phyloP scores from a whole-genome alignment of 2,888 invertebrate species.

The Masnerella sp. region DNA sequence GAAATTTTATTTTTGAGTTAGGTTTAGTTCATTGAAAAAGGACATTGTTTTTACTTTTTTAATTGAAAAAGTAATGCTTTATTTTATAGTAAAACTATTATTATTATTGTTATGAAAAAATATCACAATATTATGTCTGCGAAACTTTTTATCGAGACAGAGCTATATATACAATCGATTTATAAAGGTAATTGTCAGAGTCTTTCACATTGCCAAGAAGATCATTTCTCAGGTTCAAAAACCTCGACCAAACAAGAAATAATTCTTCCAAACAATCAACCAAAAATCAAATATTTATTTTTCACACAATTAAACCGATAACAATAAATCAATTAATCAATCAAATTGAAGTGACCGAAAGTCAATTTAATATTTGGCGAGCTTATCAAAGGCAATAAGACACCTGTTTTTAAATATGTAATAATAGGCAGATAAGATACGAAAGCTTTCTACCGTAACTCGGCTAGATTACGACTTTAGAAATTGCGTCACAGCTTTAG shows the following conservation, averaged over 20 bases:
- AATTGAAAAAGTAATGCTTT: no score
- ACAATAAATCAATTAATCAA: no score
- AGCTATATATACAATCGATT: conserved; percentile 10
- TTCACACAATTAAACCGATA: no score
- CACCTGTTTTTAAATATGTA: conserved; percentile 6
- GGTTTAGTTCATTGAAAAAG: no score
- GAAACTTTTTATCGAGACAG: conserved; percentile 4
- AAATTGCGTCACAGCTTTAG: conserved; percentile 7
- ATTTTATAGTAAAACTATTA: no score
- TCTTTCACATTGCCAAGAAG: not conserved
- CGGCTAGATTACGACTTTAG: conserved; percentile 5
- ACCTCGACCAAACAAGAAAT: not conserved
- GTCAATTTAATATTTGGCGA: no score
- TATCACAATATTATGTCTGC: conserved; percentile 1
- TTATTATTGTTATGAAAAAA: no score
- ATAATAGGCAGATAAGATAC: not conserved
- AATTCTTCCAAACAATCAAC: not conserved
- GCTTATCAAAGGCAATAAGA: no score
- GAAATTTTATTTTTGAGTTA: no score
- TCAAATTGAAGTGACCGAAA: no score
- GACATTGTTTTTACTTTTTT: no score
- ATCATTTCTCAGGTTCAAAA: conserved; percentile 6
- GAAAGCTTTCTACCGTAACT: not conserved
- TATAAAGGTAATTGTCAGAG: conserved; percentile 17
- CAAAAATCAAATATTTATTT: no score